These are phyloP conservation scores for Holothuria leucospilota DNA, from an alignment of 53 echinoderm and acorn worm genomes.

Conservation along the genomic window DNA sequence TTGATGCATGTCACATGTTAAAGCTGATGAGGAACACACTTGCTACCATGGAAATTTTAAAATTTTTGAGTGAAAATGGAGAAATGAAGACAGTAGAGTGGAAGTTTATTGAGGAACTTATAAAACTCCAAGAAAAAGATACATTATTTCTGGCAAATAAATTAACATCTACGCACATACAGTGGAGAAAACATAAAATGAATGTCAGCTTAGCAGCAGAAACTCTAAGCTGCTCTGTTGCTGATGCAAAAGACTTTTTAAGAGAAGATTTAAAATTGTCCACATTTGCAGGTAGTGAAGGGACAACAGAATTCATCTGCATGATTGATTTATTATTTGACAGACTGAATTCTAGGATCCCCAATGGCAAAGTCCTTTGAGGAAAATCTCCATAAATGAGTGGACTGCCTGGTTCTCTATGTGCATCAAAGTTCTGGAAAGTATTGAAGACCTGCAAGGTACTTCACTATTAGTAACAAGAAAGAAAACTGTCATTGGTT, in stretches of 20 bases:
- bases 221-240: constrained; percentile 54
- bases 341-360: constrained; percentile 47
- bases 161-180: constrained; percentile 62
- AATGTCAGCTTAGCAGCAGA: constrained; percentile 46
- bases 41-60: constrained; percentile 17
- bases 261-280: constrained; percentile 41
- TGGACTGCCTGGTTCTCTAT: constrained; percentile 53
- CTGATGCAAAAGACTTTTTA: constrained; percentile 60
- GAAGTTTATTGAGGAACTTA: constrained; percentile 50
- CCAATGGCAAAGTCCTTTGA: constrained; percentile 31
- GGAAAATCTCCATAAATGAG: background rate
- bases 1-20: constrained; percentile 65
- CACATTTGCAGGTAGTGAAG: constrained; percentile 53
- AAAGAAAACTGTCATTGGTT: constrained; percentile 50
- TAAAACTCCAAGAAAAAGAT: constrained; percentile 53
- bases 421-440: constrained; percentile 48
- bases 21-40: constrained; percentile 60
- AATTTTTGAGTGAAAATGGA: constrained; percentile 3
- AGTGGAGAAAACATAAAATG: constrained; percentile 52
- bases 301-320: constrained; percentile 56
- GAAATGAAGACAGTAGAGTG: constrained; percentile 22
- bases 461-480: constrained; percentile 16
- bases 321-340: constrained; percentile 52
- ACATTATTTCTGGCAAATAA: constrained; percentile 65
- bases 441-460: constrained; percentile 28